Evolutionary conservation across 2,797 vertebrate species (phyloP), one percentile per base, ranked within the genome.

Genomic region (Sternarchorhynchus goeldii): DNA sequence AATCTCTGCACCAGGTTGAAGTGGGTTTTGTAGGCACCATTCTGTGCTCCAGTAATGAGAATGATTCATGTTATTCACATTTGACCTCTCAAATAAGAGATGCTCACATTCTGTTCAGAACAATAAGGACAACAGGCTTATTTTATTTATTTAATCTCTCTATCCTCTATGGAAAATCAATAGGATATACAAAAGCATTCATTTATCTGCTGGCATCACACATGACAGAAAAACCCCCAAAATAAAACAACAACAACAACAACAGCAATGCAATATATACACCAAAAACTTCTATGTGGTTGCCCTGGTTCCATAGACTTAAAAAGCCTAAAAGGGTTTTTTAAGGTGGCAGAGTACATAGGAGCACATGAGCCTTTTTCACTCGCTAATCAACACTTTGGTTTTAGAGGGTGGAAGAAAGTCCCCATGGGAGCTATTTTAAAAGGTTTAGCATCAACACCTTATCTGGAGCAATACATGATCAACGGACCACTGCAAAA

Each of bases 401-500:
- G 63, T 32, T 5, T 73, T 62, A 66, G 67, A 73, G 68, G 36
- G 45, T 56, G 12, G 60, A 55, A 67, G 71, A 77, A 76, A 50
- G 16, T 71, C 63, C 74, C 66, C 29, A n/a, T 68, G 77, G 77
- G 81, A 80, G 57, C n/a, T 70, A 65, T 68, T 77, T 36, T 74
- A 83, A 71, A 70, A 57, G 72, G 69, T 76, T 71, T 68, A 75
- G 36, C 69, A 63, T 66, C 74, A 77, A 69, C 65, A 64, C 75
- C 50, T 77, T 67, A 80, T 70, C 71, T 64, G 75, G 59, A 74
- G 68, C 75, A 77, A 76, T 75, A 78, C 58, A 62, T 67, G 72
- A 83, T 78, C 69, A 83, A 70, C 73, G 73, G 62, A 81, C 66
- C 74, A 75, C 76, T 78, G 67, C 75, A 63, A 77, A 68, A 71